Percentiles rank a stretch among this genome's conserved stretches.
phyloP scores from a whole-genome alignment of 2,888 invertebrate species.

The Ichneumoninae sp. region DNA sequence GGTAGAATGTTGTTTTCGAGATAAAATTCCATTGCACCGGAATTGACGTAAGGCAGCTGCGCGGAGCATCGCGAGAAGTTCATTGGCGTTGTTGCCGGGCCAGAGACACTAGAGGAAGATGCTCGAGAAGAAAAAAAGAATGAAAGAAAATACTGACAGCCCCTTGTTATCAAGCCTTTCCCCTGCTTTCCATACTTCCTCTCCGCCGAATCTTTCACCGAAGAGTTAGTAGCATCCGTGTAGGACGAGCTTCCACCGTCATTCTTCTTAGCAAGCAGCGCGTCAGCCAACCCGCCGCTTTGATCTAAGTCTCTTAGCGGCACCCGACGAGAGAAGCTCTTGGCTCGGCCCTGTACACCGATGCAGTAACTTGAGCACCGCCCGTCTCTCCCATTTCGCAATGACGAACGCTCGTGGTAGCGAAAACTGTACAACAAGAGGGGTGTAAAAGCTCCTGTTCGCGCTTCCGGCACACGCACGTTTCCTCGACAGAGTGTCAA shows the following conservation, averaged over 20 bases:
- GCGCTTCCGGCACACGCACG: background rate
- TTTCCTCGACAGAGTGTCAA: background rate
- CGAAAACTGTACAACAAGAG: constrained; percentile 1
- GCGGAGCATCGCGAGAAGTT: background rate
- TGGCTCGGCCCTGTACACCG: constrained; percentile 4
- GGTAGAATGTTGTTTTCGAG: background rate
- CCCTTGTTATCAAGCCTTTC: constrained; percentile 18
- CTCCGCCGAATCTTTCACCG: background rate
- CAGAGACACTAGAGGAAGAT: background rate
- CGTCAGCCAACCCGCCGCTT: constrained; percentile 20
- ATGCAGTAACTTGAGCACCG: background rate
- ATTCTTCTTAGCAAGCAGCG: background rate
- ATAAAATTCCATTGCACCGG: background rate
- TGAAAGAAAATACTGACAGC: background rate
- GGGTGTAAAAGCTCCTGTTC: background rate
- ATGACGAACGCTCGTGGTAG: background rate
- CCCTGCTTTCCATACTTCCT: constrained; percentile 3
- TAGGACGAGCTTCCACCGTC: background rate
- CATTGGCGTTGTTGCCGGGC: constrained; percentile 1
- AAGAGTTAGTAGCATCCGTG: background rate
- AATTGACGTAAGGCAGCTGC: background rate
- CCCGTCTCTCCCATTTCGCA: constrained; percentile 5
- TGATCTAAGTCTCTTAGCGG: constrained; percentile 31
- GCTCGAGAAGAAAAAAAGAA: background rate
- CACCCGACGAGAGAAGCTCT: constrained; percentile 29